These are phyloP conservation scores for Eueides isabella DNA, from an alignment of 1,140 invertebrate genomes.

Conservation along the genomic window DNA sequence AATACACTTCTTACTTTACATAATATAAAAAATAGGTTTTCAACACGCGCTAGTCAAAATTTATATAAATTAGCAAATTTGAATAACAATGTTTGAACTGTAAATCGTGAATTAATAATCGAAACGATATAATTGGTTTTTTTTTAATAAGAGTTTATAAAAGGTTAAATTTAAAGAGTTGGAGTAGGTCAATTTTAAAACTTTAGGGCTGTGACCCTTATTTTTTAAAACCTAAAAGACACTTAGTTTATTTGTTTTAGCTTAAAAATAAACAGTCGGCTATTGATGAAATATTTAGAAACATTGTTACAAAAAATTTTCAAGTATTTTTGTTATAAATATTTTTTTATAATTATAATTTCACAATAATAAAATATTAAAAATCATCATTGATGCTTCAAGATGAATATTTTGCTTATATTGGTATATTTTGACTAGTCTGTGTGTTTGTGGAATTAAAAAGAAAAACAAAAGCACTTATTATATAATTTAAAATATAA, in stretches of 20 bases:
- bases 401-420: neutral
- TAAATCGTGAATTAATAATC: neutral
- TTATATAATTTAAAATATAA: neutral
- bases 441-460: neutral
- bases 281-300: too few species aligned
- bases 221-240: too few species aligned
- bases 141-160: neutral
- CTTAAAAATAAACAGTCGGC: too few species aligned
- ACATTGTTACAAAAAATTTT: too few species aligned
- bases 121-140: too few species aligned
- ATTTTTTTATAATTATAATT: too few species aligned
- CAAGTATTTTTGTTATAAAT: too few species aligned
- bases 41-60: slow-evolving; percentile 30
- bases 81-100: neutral
- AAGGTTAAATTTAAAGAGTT: too few species aligned
- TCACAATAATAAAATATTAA: too few species aligned
- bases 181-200: too few species aligned
- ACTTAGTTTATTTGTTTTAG: too few species aligned
- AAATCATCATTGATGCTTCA: neutral
- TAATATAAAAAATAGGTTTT: slow-evolving; percentile 15
- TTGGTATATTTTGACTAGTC: neutral
- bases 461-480: neutral
- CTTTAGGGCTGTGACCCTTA: too few species aligned
- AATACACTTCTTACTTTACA: slow-evolving; percentile 29
- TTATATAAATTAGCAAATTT: neutral